Base-by-base conservation (phyloP, 2,113 vertebrate genomes). In the Taxidea taxus region DNA sequence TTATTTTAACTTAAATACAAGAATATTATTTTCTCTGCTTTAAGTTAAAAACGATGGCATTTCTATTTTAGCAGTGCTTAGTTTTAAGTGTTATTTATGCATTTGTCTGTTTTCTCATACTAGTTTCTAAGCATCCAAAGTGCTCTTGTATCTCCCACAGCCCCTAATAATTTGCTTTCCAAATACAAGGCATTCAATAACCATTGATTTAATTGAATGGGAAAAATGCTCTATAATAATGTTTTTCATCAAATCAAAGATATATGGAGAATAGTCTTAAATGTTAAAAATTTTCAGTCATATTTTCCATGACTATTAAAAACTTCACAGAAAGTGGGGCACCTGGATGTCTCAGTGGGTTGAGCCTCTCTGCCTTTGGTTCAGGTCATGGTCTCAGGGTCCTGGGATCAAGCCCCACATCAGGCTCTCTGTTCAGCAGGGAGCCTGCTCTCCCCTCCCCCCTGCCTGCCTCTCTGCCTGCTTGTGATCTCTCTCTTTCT, bases 131-230 rank as follows among this genome's bases (percentile, higher is more conserved):
- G 56, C 39, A 91, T 93, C 82, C 62, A 68, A 51, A 96, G 91
- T 86, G 21, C 15, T 91, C 82, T 95, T 93, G 7, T 93, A 74
- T 97, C 64, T 97, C 29, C 51, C 72, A 97, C 14, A 88, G 49
- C 15, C 81, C 34, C 64, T 78, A 78, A 62, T 78, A 92, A 96
- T 97, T 94, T 92, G 20, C 77, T 96, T 97, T 88, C 70, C 77
- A 95, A 95, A 90, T 98, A 85, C n/a, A 66, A 97, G 64, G 44
- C 72, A 96, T 93, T 97, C 87, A 95, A 49, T 93, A 93, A 91
- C 47, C 49, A 16, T 86, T 90, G 64, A 44, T 88, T 91, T 97
- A 85, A 93, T 86, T 96, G 82, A 97, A 86, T 97, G 81, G 25
- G 64, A 34, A 95, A 94, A 85, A 93, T 87, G 62, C 74, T 95